Evolutionary conservation across 2,888 invertebrate species (phyloP).

Genomic region (Yponomeuta cagnagella): DNA sequence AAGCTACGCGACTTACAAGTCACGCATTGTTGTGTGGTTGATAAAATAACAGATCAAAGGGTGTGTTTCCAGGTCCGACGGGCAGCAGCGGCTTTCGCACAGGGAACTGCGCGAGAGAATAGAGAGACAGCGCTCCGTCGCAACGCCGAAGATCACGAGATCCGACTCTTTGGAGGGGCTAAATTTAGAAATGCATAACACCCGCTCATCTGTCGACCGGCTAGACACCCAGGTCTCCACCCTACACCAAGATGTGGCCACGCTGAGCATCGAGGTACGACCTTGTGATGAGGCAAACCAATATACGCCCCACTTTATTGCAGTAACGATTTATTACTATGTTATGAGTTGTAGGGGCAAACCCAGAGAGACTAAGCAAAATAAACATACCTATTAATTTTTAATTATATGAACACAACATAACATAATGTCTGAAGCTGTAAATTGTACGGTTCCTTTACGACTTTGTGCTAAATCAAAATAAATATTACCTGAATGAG

Average conservation of each 20-base stretch:
- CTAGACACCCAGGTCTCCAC: constrained; percentile 88
- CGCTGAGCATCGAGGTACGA: constrained; percentile 86
- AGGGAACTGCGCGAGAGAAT: constrained; percentile 78
- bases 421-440: neutral
- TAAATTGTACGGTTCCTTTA: neutral
- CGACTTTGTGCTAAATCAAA: neutral
- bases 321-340: constrained; percentile 6
- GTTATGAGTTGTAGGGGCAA: constrained; percentile 2
- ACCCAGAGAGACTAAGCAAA: neutral
- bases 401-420: neutral
- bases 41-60: neutral
- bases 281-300: neutral
- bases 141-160: constrained; percentile 69
- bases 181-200: constrained; percentile 73
- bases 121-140: constrained; percentile 80
- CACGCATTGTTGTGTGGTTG: neutral
- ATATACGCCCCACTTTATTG: neutral
- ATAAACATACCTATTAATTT: neutral
- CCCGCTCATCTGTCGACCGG: constrained; percentile 79
- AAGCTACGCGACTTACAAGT: neutral
- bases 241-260: constrained; percentile 89
- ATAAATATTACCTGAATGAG: neutral
- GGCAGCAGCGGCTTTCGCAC: constrained; percentile 55
- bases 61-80: constrained; percentile 44
- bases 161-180: constrained; percentile 78